These are phyloP conservation scores for Plagiodera versicolora DNA, from an alignment of 2,888 invertebrate genomes.

Conservation along the genomic window DNA sequence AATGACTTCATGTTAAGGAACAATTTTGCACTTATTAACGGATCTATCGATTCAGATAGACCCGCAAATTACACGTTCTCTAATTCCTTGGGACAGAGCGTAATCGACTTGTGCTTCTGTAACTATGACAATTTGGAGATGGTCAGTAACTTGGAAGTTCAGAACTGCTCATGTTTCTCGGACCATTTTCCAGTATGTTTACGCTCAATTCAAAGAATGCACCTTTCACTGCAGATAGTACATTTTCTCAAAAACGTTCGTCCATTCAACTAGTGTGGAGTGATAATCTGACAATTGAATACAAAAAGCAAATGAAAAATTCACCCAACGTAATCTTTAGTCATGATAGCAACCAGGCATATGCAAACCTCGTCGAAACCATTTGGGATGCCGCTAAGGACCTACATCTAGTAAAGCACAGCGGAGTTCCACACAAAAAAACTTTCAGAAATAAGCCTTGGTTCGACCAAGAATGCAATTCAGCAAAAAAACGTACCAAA, in stretches of 20 bases:
- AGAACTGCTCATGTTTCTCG: not conserved
- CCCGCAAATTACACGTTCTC: slow-evolving; percentile 2
- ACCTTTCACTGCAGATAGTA: not conserved
- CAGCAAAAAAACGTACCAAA: slow-evolving; percentile 1
- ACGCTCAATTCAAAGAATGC: not conserved
- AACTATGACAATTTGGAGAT: not conserved
- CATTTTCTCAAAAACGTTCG: not conserved
- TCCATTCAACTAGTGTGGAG: not conserved
- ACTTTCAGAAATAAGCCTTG: not conserved
- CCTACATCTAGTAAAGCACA: not conserved
- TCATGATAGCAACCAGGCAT: not conserved
- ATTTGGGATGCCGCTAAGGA: not conserved
- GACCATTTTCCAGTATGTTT: slow-evolving; percentile 3
- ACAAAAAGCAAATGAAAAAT: slow-evolving; percentile 3
- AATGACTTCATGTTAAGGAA: not conserved
- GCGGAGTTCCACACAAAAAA: not conserved
- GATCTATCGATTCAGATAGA: slow-evolving; percentile 1
- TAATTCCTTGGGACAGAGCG: not conserved
- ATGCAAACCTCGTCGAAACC: not conserved
- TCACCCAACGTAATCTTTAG: not conserved
- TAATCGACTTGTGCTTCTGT: not conserved
- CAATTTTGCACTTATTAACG: not conserved
- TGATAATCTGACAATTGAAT: slow-evolving; percentile 3
- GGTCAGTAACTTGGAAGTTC: not conserved
- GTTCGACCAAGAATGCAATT: not conserved